These are phyloP conservation scores for Oasisia sp. DNA, from an alignment of 2,888 invertebrate genomes.

Conservation along the genomic window DNA sequence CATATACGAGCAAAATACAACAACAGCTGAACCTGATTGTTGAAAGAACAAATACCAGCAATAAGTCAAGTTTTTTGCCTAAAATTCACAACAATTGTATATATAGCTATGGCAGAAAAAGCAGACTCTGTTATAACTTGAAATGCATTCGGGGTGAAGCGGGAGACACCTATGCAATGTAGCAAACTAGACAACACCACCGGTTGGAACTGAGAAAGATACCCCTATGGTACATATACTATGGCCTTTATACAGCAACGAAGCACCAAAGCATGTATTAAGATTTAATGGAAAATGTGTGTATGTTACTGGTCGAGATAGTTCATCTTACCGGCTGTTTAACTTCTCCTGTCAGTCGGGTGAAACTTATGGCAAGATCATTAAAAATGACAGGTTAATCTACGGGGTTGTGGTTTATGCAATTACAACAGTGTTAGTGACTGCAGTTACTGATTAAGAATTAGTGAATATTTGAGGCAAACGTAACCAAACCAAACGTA, in stretches of 20 bases:
- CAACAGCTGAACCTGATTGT: not conserved
- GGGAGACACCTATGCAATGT: not conserved
- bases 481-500: not conserved
- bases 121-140: not conserved
- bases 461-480: not conserved
- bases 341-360: not conserved
- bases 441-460: not conserved
- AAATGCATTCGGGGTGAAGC: slow-evolving; percentile 4
- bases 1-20: not conserved
- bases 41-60: not conserved
- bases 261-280: not conserved
- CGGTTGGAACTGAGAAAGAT: not conserved
- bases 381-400: not conserved
- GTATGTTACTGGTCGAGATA: not conserved
- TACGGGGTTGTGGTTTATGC: not conserved
- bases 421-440: too few species aligned
- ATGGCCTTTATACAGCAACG: not conserved
- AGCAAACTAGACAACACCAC: not conserved
- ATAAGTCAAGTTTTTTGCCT: not conserved
- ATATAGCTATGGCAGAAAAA: not conserved
- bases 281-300: not conserved
- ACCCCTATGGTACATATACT: not conserved
- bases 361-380: not conserved
- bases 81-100: not conserved
- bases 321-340: not conserved